These are phyloP conservation scores for Palloptera scutellata DNA, from an alignment of 2,888 invertebrate genomes.

Conservation along the genomic window DNA sequence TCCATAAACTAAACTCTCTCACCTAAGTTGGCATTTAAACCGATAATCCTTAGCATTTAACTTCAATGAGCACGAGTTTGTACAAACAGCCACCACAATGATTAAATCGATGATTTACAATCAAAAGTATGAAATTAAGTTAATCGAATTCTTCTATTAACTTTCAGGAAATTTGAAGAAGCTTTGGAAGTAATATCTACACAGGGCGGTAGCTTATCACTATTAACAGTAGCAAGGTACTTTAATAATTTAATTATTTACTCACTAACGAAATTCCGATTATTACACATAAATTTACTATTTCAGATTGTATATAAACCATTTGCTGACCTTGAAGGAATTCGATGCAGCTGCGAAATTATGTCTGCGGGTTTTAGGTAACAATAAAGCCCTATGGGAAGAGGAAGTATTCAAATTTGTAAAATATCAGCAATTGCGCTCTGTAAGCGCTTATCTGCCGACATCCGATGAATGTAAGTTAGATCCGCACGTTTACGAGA, in stretches of 20 bases:
- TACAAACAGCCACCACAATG: not conserved
- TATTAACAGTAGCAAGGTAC: slow-evolving; percentile 58
- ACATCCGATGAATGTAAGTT: slow-evolving; percentile 75
- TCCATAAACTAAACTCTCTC: no score
- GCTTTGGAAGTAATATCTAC: slow-evolving; percentile 83
- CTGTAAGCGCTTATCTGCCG: slow-evolving; percentile 83
- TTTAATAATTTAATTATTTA: not conserved
- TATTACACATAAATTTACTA: not conserved
- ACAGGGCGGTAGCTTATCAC: slow-evolving; percentile 67
- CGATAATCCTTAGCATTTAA: no score
- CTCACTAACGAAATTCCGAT: not conserved
- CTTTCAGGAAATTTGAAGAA: slow-evolving; percentile 77
- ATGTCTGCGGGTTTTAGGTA: slow-evolving; percentile 83
- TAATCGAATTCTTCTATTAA: no score
- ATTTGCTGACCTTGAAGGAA: slow-evolving; percentile 74
- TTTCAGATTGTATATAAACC: slow-evolving; percentile 76
- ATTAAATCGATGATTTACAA: not conserved
- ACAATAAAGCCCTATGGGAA: slow-evolving; percentile 88
- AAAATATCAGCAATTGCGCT: slow-evolving; percentile 79
- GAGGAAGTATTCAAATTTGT: slow-evolving; percentile 91
- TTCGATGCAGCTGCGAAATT: slow-evolving; percentile 87
- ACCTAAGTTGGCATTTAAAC: no score
- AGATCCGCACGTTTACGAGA: slow-evolving; percentile 88
- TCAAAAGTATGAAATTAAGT: not conserved
- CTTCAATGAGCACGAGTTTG: no score